Base-by-base conservation (phyloP, 2,113 vertebrate genomes). In the Phaethon lepturus region DNA sequence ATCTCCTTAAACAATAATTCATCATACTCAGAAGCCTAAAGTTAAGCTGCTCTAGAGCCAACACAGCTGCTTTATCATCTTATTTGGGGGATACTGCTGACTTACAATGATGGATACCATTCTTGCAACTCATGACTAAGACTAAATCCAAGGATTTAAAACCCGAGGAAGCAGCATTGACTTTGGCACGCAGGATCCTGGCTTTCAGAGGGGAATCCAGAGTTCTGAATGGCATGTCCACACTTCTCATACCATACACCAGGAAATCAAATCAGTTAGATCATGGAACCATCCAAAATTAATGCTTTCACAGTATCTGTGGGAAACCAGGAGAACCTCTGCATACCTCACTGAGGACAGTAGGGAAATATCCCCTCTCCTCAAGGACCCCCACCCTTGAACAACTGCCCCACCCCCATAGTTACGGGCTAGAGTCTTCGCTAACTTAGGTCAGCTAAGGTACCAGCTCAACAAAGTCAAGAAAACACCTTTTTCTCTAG, bases 1-100 rank as follows among this genome's bases (percentile, higher is more conserved):
- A 94, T 96, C 93, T 96, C 86, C 91, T 97, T 95, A 96, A 95
- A 93, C 96, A 96, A 97, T 93, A 96, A 96, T 97, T 97, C 93
- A 94, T 97, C 96, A 97, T 55, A 62, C 92, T 96, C 93, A 96
- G 89, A 97, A 97, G 93, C 74, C 77, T 88, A 13, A 95, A 97
- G 96, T 91, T 93, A 82, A 91, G 95, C 81, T 81, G 58, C 77
- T 95, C 86, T 87, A 94, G 94, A 96, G 93, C 95, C 94, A 96
- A 94, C 97, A 95, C 94, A 97, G 95, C 95, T 97, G 93, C 86
- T 95, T 94, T 96, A 96, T 40, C 82, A 59, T 91, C 88, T 95
- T 96, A 62, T 85, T 69, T 72, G 84, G 71, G 84, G 86, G 84
- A 72, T 94, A 23, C 80, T 93, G 93, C 91, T 97, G 91, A 93